phyloP scores from a whole-genome alignment of 1,140 invertebrate species.

The Macrosteles quadrilineatus region DNA sequence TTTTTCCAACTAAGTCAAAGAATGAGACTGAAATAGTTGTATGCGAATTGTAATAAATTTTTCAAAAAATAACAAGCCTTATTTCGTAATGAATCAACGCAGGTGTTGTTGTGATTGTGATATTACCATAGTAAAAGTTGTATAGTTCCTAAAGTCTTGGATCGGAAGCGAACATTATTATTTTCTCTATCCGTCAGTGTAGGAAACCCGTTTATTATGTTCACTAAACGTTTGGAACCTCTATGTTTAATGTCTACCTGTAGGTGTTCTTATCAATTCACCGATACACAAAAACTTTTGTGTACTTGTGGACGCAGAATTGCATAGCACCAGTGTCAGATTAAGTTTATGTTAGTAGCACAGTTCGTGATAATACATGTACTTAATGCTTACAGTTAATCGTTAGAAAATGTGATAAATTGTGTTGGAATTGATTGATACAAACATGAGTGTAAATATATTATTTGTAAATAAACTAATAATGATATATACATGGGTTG shows the following conservation, averaged over 20 bases:
- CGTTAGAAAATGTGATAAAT: constrained; percentile 1
- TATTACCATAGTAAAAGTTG: too few relatives aligned
- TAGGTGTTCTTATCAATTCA: background rate
- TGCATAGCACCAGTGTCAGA: background rate
- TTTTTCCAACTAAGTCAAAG: too few relatives aligned
- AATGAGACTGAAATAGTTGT: too few relatives aligned
- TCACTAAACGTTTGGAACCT: background rate
- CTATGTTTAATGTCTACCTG: constrained; percentile 3
- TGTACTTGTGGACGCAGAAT: background rate
- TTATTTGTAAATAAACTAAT: constrained; percentile 19
- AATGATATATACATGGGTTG: too few relatives aligned
- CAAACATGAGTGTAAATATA: background rate
- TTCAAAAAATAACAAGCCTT: too few relatives aligned
- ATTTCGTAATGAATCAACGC: too few relatives aligned
- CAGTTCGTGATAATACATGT: background rate
- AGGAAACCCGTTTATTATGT: background rate
- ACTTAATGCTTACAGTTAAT: background rate
- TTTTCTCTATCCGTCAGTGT: background rate
- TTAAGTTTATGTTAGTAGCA: background rate
- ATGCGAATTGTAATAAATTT: too few relatives aligned
- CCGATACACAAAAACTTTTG: too few relatives aligned
- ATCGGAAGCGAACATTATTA: background rate
- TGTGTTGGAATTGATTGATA: constrained; percentile 22
- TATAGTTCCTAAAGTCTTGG: constrained; percentile 1
- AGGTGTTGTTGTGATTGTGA: too few relatives aligned